These are phyloP conservation scores for Lates japonicus DNA, from an alignment of 2,797 vertebrate genomes.

Conservation along the genomic window DNA sequence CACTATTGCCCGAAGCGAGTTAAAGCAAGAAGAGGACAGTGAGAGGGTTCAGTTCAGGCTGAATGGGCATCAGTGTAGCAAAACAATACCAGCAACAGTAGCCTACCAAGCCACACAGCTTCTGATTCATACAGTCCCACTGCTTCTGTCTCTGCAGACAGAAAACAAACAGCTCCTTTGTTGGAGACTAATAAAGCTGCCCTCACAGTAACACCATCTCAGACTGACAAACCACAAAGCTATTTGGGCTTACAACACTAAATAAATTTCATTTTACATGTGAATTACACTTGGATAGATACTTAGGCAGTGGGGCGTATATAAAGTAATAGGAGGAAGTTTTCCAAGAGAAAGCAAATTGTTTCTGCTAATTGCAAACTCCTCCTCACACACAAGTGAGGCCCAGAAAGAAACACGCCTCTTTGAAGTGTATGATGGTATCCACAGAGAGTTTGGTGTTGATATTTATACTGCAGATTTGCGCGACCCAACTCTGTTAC, in stretches of 20 bases:
- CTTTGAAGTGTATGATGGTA: accelerated
- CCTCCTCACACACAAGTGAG: background rate
- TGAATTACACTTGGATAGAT: background rate
- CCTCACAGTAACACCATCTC: conserved; percentile 36
- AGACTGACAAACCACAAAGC: conserved; percentile 11
- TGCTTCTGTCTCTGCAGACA: conserved; percentile 49
- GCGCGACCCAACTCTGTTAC: background rate
- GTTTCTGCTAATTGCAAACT: background rate
- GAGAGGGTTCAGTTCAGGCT: conserved; percentile 55
- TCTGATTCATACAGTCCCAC: conserved; percentile 76
- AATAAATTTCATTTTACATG: background rate
- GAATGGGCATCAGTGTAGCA: conserved; percentile 61
- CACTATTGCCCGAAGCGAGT: conserved; percentile 34
- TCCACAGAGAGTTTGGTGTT: background rate
- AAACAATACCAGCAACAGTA: conserved; percentile 67
- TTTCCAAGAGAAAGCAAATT: background rate
- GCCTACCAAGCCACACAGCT: conserved; percentile 63
- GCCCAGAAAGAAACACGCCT: background rate
- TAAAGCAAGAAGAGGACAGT: conserved; percentile 51
- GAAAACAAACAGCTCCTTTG: conserved; percentile 68
- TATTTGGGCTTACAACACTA: conserved; percentile 9
- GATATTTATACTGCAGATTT: background rate
- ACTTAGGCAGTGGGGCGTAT: background rate
- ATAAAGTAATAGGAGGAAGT: background rate
- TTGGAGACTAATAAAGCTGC: conserved; percentile 39